Conservation (phyloP, 2,113 vertebrate species). For the Pluvialis apricaria region DNA sequence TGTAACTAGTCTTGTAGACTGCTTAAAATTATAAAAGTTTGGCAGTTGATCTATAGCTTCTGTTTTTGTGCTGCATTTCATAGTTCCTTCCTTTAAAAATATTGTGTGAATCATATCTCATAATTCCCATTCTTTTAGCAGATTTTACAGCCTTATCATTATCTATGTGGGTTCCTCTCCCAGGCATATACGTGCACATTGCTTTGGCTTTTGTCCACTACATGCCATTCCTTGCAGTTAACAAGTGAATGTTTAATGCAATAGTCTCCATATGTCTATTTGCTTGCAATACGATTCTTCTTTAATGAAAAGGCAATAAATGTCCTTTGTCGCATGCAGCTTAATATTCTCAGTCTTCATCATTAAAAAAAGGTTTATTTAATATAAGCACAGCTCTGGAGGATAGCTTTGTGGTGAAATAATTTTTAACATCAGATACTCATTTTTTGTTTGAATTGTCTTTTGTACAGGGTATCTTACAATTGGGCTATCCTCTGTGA, state of each 20-base stretch:
- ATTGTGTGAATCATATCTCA: not conserved
- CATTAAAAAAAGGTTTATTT: not conserved
- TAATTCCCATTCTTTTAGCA: not conserved
- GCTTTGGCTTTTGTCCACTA: not conserved
- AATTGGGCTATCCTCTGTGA: slow-evolving; percentile 94
- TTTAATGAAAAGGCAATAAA: not conserved
- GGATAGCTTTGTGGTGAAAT: not conserved
- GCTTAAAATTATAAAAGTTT: not conserved
- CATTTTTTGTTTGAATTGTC: not conserved
- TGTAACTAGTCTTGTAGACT: not conserved
- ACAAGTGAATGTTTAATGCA: not conserved
- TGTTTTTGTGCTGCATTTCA: not conserved
- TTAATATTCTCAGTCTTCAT: not conserved
- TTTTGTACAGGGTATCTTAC: slow-evolving; percentile 88
- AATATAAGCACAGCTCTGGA: not conserved
- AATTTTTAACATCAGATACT: not conserved
- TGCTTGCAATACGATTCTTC: not conserved
- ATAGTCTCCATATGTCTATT: not conserved
- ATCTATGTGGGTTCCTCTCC: not conserved
- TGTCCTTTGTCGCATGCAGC: not conserved
- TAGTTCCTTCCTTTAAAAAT: not conserved
- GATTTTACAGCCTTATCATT: not conserved
- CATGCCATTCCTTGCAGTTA: not conserved
- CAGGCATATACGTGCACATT: not conserved
- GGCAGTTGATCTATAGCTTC: not conserved